Evolutionary conservation across 2,797 vertebrate species (phyloP), one percentile per base, ranked within the genome.

Genomic region (Pogonophryne albipinna): DNA sequence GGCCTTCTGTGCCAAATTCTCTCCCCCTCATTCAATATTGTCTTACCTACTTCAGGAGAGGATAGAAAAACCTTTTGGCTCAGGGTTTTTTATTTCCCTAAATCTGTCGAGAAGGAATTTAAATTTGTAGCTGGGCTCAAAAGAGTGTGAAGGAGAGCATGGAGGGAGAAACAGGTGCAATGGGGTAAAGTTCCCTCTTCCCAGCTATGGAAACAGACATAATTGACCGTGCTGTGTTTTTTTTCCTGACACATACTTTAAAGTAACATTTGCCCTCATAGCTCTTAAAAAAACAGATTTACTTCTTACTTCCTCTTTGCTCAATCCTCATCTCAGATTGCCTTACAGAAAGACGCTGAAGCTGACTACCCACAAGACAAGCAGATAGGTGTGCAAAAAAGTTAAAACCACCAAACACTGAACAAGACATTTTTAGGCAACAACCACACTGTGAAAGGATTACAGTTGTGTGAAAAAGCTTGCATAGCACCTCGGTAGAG

Each of bases 71-170:
- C 2, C 2, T 66, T 71, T 76, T 59, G 67, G 58, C 59, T 80
- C 66, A 60, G 38, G 59, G 70, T 85, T 78, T 86, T 82, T 79
- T 45, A 87, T 81, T 91, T 78, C 68, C 66, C 74, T 70, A 79
- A 80, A 87, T 85, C 82, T 89, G 79, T 76, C 49, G 8, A n/a
- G 58, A 57, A 78, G 71, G 82, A 89, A 90, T 90, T 90, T 88
- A 83, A 83, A 89, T 90, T 84, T 81, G 59, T 64, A 76, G 65
- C 55, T 64, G 14, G 45, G 61, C 64, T 79, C 71, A 67, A 63
- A 61, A 59, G 62, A 83, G 85, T 80, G 77, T 89, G 83, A 91
- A 78, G 27, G 66, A 34, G 27, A 76, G 64, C 42, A 64, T 53
- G 58, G 64, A 80, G 50, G 67, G 66, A 69, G 58, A 73, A 87